Evolutionary conservation across 2,888 invertebrate genomes (phyloP), one percentile per base, ranked within the genome.

Genomic region (Pristionchus maxplancki): DNA sequence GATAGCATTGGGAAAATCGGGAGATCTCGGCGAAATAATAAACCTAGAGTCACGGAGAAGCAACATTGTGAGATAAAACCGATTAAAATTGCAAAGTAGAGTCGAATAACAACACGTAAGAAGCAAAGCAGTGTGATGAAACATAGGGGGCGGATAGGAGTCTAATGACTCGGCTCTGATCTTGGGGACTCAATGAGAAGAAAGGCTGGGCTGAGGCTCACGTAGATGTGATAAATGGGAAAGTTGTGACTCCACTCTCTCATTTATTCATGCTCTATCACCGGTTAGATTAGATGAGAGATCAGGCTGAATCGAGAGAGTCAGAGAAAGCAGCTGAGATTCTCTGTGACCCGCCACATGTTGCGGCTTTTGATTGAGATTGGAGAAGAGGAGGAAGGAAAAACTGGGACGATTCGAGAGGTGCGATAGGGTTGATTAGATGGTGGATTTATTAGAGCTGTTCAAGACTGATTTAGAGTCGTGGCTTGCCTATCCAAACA

Each of bases 151-250:
- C 8, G 11, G 24, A 58, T 58, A 20, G 71, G 37, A 17, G 34
- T 20, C 71, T 71, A 71, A 71, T 71, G 71, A 71, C 71, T 71
- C 71, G 34, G 11, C 40, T 78, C 40, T 78, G 48, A 78, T 78
- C 48, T 78, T 78, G n/a, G 28, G 78, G 28, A 48, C 24, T 78
- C n/a, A 5, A n/a, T 8, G 15, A 9, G 44, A n/a, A 24, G 11
- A 31, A 34, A 31, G 5, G 31, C 67, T 74, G 24, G 40, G 24
- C n/a, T n/a, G n/a, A 6, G 28, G n/a, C 78, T 28, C 78, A 71
- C 71, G 71, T 78, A 44, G 78, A 78, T 48, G 78, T 78, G 78
- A 78, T 78, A 78, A 48, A 78, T 78, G 78, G 48, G 78, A 40
- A 44, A 24, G 37, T 48, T 28, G 78, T 78, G 40, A 74, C 31